phyloP scores from a whole-genome alignment of 2,888 invertebrate genomes.

The Entomobrya multifasciata region DNA sequence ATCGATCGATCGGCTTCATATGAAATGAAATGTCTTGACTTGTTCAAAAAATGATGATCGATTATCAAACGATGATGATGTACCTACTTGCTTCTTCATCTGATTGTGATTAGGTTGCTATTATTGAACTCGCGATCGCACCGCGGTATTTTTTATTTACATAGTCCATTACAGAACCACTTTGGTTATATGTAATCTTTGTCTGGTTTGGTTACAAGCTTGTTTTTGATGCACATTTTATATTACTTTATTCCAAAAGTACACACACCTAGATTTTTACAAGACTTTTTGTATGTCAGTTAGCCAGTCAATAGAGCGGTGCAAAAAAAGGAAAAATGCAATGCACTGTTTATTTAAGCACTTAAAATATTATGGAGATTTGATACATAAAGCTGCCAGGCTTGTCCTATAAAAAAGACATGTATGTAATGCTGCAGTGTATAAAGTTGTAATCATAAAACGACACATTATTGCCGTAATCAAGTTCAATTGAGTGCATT shows the following conservation, averaged over 20 bases:
- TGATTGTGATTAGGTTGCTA: slow-evolving; percentile 5
- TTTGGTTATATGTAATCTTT: too few relatives aligned
- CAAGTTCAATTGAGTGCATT: slow-evolving; percentile 48
- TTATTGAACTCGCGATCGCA: background rate
- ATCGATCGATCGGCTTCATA: too few relatives aligned
- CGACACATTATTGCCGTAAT: slow-evolving; percentile 26
- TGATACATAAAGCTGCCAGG: background rate
- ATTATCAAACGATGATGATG: slow-evolving; percentile 10
- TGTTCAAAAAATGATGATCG: slow-evolving; percentile 31
- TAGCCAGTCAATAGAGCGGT: slow-evolving; percentile 34
- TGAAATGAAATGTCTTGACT: background rate
- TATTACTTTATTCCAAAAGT: background rate
- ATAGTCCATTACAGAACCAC: too few relatives aligned
- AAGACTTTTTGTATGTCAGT: slow-evolving; percentile 40
- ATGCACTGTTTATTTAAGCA: background rate
- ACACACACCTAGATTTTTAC: slow-evolving; percentile 43
- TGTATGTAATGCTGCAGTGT: too few relatives aligned
- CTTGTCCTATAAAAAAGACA: background rate
- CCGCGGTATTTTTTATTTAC: too few relatives aligned
- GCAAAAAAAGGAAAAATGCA: background rate
- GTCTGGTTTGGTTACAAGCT: background rate
- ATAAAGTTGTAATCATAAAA: slow-evolving; percentile 8
- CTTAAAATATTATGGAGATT: background rate
- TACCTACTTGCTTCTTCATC: slow-evolving; percentile 40
- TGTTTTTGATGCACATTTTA: background rate